Percentiles rank a stretch among this genome's conserved stretches.
Evolutionary conservation across 2,113 vertebrate species (phyloP).

Genomic region (Turnix velox): DNA sequence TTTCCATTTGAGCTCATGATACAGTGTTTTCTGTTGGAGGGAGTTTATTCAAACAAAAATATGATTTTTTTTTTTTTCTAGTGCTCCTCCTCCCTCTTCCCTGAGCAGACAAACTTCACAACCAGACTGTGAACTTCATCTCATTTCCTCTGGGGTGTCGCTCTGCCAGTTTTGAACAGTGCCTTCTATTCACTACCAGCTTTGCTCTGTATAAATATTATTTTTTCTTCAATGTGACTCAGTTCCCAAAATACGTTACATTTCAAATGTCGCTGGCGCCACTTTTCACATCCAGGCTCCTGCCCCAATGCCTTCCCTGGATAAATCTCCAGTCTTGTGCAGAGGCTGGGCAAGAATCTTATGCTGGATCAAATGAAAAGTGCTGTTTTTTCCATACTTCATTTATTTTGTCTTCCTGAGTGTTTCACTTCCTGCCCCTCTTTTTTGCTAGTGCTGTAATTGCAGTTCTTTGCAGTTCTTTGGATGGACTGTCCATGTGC

Average conservation of each 20-base stretch:
- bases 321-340: neutral
- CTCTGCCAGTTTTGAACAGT: constrained; percentile 53
- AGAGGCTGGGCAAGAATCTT: neutral
- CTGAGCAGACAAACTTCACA: constrained; percentile 53
- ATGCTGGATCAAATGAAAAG: neutral
- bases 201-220: constrained; percentile 14
- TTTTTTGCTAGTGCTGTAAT: neutral
- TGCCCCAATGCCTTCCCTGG: neutral
- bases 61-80: neutral
- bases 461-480: neutral
- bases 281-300: neutral
- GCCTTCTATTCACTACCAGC: constrained; percentile 23
- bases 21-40: constrained; percentile 24
- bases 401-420: neutral
- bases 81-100: neutral
- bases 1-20: constrained; percentile 46
- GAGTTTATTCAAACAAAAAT: constrained; percentile 34
- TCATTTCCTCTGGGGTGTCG: constrained; percentile 42
- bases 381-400: neutral
- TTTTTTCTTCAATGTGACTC: neutral
- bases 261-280: neutral
- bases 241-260: neutral
- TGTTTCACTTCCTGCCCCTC: neutral
- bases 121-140: constrained; percentile 50
- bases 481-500: neutral